Evolutionary conservation across 1,140 invertebrate genomes (phyloP).

Genomic region (Lepidurus arcticus): DNA sequence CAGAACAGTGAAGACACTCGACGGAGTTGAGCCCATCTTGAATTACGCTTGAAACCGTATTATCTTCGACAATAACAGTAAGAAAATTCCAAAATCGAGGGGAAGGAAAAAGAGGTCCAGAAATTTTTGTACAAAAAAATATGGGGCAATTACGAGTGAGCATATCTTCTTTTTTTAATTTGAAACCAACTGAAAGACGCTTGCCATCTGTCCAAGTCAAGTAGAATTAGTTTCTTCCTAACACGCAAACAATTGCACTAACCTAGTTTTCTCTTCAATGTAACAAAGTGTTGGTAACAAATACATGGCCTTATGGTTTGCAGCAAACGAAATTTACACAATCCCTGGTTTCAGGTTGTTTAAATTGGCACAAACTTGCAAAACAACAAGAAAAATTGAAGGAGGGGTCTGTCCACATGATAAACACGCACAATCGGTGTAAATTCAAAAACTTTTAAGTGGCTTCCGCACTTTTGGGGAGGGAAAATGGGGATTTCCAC

Average conservation of each 20-base stretch:
- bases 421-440: not conserved
- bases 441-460: not conserved
- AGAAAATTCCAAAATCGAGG: not conserved
- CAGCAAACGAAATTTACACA: not conserved
- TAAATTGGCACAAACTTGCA: conserved; percentile 8
- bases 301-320: conserved; percentile 8
- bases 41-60: not conserved
- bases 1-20: conserved; percentile 21
- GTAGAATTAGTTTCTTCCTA: conserved; percentile 3
- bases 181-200: conserved; percentile 1
- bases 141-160: conserved; percentile 13
- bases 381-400: not conserved
- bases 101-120: not conserved
- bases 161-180: not conserved
- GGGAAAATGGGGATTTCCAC: not conserved
- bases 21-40: conserved; percentile 20
- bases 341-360: conserved; percentile 15
- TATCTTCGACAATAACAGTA: not conserved
- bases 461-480: not conserved
- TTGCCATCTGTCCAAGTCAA: not conserved
- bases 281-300: conserved; percentile 19
- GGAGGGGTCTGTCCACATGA: not conserved
- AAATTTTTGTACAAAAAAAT: not conserved
- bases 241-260: conserved; percentile 15
- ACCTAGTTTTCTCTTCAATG: not conserved